Evolutionary conservation across 2,797 vertebrate genomes (phyloP).

Genomic region (Neomorphus geoffroyi): DNA sequence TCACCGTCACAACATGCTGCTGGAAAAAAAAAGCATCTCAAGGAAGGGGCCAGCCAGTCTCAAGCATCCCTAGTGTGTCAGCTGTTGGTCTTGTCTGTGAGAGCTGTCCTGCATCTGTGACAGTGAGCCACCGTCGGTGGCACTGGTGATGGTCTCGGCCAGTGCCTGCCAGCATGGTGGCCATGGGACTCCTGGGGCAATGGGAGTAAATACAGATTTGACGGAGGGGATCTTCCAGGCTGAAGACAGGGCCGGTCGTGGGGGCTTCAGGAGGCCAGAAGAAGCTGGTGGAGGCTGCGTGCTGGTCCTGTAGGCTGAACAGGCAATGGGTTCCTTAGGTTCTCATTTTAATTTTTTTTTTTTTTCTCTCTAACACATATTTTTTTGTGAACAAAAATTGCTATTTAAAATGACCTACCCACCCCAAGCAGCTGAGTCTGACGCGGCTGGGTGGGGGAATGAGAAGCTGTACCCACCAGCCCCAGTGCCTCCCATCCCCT

Average conservation of each 20-base stretch:
- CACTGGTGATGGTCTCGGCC: not conserved
- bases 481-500: not conserved
- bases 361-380: fast-evolving
- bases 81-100: not conserved
- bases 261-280: not conserved
- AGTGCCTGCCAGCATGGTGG: fast-evolving
- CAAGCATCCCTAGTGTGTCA: not conserved
- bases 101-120: not conserved
- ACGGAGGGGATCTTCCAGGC: not conserved
- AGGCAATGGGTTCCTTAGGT: not conserved
- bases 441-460: fast-evolving
- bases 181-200: fast-evolving
- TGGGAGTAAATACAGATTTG: fast-evolving
- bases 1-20: not conserved
- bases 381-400: not conserved
- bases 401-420: not conserved
- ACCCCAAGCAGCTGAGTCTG: not conserved
- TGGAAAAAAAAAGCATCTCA: not conserved
- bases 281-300: not conserved
- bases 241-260: not conserved
- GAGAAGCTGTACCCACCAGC: not conserved
- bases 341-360: fast-evolving
- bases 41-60: not conserved
- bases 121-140: not conserved
- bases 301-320: not conserved